Evolutionary conservation across 1,140 invertebrate genomes (phyloP).

Genomic region (Propsilocerus akamusi): DNA sequence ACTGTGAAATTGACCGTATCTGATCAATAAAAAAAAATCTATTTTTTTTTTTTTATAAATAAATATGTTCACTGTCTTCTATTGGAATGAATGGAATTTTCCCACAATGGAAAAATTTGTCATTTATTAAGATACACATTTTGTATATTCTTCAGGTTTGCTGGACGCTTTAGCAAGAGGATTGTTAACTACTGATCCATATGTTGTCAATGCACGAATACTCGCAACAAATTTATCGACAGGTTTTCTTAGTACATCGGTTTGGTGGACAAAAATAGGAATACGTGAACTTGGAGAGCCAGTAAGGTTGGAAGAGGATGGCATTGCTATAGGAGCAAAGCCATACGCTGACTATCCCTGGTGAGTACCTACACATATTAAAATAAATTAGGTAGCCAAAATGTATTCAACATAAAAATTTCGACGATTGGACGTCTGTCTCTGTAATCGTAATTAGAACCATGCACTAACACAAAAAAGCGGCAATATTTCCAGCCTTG

Average conservation of each 20-base stretch:
- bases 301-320: slow-evolving; percentile 25
- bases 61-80: too few relatives aligned
- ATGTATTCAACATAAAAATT: too few relatives aligned
- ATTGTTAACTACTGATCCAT: slow-evolving; percentile 30
- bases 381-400: neutral
- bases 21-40: too few relatives aligned
- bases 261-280: slow-evolving; percentile 33
- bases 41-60: too few relatives aligned
- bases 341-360: slow-evolving; percentile 32
- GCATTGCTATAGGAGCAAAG: slow-evolving; percentile 28
- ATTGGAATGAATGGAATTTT: too few relatives aligned
- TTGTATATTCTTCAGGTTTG: slow-evolving; percentile 28
- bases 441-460: too few relatives aligned
- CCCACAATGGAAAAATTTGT: too few relatives aligned
- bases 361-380: slow-evolving; percentile 17
- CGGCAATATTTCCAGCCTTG: too few relatives aligned
- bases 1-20: too few relatives aligned
- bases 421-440: too few relatives aligned
- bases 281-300: slow-evolving; percentile 23
- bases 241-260: slow-evolving; percentile 29
- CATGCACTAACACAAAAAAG: too few relatives aligned
- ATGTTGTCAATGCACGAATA: slow-evolving; percentile 33
- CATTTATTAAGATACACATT: too few relatives aligned
- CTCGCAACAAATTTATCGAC: slow-evolving; percentile 38
- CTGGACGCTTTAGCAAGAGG: slow-evolving; percentile 36